Evolutionary conservation across 2,797 vertebrate genomes (phyloP).

Genomic region (Antennarius maculatus): DNA sequence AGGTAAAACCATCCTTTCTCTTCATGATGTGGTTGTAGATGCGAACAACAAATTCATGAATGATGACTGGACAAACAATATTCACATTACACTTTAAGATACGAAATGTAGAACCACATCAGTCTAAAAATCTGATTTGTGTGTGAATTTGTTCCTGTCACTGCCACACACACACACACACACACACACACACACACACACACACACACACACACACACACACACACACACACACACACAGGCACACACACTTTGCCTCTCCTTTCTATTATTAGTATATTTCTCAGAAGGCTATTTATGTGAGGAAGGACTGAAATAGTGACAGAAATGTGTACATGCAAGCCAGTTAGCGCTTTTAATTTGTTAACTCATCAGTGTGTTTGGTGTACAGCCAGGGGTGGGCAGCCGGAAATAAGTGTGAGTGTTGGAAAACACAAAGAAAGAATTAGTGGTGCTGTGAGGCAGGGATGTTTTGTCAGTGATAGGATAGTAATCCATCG

Average conservation of each 20-base stretch:
- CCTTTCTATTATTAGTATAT: conserved; percentile 32
- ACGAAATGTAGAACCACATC: too few relatives aligned
- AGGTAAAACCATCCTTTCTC: conserved; percentile 75
- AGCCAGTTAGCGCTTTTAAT: conserved; percentile 2
- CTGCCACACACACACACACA: background rate
- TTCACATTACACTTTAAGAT: too few relatives aligned
- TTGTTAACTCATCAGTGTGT: background rate
- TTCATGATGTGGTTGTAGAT: background rate
- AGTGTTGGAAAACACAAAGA: background rate
- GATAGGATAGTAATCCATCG: background rate
- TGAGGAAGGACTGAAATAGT: background rate
- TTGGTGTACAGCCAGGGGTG: background rate
- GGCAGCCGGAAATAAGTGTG: background rate
- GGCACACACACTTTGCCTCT: background rate
- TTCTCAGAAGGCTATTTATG: conserved; percentile 16
- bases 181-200: background rate
- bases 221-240: background rate
- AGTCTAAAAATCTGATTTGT: too few relatives aligned
- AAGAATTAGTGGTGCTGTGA: conserved; percentile 2
- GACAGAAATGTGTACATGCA: background rate
- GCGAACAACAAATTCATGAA: too few relatives aligned
- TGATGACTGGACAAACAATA: too few relatives aligned
- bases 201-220: background rate
- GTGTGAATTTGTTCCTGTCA: too few relatives aligned
- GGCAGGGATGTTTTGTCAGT: background rate